A percentile compares a stretch with the other conserved stretches of the same genome.
Conservation (phyloP, 2,113 vertebrate species). For the Delphinus delphis region DNA sequence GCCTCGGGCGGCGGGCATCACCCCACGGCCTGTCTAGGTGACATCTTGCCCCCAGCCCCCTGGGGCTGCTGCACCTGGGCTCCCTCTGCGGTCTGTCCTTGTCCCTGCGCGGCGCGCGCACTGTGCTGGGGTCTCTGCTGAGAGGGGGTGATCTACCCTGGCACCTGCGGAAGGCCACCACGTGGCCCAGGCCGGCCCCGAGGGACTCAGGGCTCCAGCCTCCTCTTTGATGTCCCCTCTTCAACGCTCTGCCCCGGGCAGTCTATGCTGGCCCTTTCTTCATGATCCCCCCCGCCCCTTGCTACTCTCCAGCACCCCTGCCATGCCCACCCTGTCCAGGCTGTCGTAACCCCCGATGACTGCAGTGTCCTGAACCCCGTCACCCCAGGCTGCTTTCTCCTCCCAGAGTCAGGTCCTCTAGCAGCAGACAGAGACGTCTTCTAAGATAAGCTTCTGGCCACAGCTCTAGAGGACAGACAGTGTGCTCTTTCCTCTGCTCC, state of each 20-base stretch:
- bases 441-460: background rate
- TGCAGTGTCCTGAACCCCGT: background rate
- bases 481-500: background rate
- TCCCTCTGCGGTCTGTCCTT: background rate
- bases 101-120: rapidly evolving
- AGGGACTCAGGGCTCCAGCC: background rate
- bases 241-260: background rate
- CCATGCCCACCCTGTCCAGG: rapidly evolving
- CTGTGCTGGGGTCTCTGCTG: background rate
- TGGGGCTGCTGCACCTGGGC: rapidly evolving
- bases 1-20: too few species aligned
- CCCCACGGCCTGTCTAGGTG: background rate
- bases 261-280: background rate
- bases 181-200: background rate
- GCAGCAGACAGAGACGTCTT: background rate
- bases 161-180: background rate
- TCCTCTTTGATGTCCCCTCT: background rate
- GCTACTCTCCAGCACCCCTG: background rate
- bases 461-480: background rate
- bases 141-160: background rate
- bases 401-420: background rate
- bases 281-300: background rate
- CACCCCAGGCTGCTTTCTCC: background rate
- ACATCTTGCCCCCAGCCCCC: background rate
- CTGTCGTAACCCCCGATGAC: background rate